These are phyloP conservation scores for Campylorhamphus procurvoides DNA, from an alignment of 2,113 vertebrate genomes.

Conservation along the genomic window DNA sequence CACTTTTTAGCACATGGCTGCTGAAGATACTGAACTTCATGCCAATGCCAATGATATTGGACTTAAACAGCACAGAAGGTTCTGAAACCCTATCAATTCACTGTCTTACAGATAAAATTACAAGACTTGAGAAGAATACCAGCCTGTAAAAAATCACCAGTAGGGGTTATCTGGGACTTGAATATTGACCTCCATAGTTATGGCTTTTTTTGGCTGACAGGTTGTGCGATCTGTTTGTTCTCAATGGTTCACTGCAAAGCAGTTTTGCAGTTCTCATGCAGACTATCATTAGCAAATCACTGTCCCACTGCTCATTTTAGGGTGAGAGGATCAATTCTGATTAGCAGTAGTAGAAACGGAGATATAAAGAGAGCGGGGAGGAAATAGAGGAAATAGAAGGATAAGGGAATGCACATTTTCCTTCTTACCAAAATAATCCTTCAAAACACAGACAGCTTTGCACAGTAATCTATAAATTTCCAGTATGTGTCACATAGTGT, in stretches of 20 bases:
- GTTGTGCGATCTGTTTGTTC: not conserved
- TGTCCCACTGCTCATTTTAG: not conserved
- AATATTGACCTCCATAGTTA: not conserved
- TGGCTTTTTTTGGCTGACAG: not conserved
- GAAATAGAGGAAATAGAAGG: not conserved
- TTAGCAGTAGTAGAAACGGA: not conserved
- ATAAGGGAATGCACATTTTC: not conserved
- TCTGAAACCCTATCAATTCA: not conserved
- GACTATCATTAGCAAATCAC: not conserved
- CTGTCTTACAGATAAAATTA: not conserved
- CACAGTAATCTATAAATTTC: slow-evolving; percentile 23
- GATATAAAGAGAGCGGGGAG: not conserved
- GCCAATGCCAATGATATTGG: not conserved
- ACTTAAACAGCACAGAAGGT: not conserved
- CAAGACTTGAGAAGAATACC: not conserved
- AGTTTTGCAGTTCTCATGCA: not conserved
- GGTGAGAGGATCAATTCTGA: not conserved
- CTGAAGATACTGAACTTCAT: not conserved
- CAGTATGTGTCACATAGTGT: not conserved
- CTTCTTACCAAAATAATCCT: not conserved
- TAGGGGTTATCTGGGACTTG: not conserved
- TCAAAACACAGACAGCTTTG: not conserved
- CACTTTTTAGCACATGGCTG: not conserved
- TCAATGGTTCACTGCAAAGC: not conserved
- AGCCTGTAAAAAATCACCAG: not conserved